phyloP scores from a whole-genome alignment of 2,113 vertebrate genomes.

The Conger conger region DNA sequence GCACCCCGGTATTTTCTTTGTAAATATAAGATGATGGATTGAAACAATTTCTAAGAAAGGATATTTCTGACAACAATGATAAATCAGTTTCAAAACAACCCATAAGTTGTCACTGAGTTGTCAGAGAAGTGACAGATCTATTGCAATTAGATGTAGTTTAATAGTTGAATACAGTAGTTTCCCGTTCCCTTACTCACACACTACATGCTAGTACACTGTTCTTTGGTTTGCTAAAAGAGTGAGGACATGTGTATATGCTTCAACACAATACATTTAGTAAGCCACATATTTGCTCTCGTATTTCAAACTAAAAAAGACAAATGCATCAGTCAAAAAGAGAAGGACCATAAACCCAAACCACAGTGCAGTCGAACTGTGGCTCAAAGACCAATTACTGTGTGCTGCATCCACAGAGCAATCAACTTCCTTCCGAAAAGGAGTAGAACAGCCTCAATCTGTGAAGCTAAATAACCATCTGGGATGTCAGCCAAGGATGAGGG shows the following conservation, averaged over 20 bases:
- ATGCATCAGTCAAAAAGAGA: neutral
- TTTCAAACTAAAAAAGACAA: neutral
- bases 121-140: neutral
- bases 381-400: neutral
- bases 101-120: neutral
- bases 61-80: neutral
- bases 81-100: neutral
- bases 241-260: neutral
- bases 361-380: neutral
- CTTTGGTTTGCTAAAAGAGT: neutral
- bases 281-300: neutral
- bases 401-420: neutral
- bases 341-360: neutral
- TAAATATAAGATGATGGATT: neutral
- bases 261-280: neutral
- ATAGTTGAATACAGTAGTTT: neutral
- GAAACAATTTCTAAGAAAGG: neutral
- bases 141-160: neutral
- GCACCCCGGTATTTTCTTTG: neutral
- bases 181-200: neutral
- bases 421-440: conserved; percentile 6
- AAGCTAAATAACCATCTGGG: neutral
- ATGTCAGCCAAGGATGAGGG: neutral
- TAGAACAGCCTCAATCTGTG: neutral
- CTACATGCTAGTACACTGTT: neutral